A percentile compares a stretch with the other conserved stretches of the same genome.
Evolutionary conservation across 1,140 invertebrate genomes (phyloP).

Genomic region (Eriosoma lanigerum): DNA sequence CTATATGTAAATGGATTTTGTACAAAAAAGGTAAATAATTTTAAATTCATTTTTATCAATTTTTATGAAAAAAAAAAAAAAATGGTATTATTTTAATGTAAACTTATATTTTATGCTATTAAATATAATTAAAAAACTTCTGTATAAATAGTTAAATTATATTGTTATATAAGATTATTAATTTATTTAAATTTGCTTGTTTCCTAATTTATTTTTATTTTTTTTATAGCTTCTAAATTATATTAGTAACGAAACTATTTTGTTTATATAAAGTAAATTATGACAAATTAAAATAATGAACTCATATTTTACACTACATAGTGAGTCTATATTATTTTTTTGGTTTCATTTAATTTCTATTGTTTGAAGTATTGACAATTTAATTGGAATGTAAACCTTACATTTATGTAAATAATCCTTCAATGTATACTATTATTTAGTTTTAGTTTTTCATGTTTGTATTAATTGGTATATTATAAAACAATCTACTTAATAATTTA

Average conservation of each 20-base stretch:
- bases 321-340: too few relatives aligned
- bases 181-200: too few relatives aligned
- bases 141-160: too few relatives aligned
- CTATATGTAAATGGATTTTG: slow-evolving; percentile 3
- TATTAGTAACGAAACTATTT: too few relatives aligned
- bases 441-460: slow-evolving; percentile 8
- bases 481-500: slow-evolving; percentile 16
- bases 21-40: background rate
- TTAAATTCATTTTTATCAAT: too few relatives aligned
- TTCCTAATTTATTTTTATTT: too few relatives aligned
- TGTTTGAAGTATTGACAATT: background rate
- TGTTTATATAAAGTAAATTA: too few relatives aligned
- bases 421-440: background rate
- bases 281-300: too few relatives aligned
- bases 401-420: background rate
- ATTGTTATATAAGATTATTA: too few relatives aligned
- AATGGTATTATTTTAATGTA: slow-evolving; percentile 4
- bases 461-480: background rate
- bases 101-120: background rate
- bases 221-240: too few relatives aligned
- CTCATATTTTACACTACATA: too few relatives aligned
- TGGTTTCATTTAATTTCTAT: background rate
- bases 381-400: background rate
- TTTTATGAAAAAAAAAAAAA: too few relatives aligned
- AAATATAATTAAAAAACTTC: background rate